phyloP scores from a whole-genome alignment of 2,797 vertebrate genomes.

The Sebastes diploproa region DNA sequence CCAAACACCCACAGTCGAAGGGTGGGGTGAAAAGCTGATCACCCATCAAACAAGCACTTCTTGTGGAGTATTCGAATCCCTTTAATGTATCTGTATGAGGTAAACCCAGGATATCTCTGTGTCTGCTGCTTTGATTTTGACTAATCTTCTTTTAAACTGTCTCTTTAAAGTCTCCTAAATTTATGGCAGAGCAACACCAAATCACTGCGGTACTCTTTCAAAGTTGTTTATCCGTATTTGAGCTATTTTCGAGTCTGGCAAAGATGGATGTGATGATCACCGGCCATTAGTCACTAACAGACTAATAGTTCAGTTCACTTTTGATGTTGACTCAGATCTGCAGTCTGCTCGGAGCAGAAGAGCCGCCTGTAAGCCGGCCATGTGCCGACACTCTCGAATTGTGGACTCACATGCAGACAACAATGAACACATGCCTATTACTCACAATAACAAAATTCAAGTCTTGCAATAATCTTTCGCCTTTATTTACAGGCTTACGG shows the following conservation, averaged over 20 bases:
- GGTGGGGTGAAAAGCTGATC: neutral
- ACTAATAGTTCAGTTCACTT: conserved; percentile 31
- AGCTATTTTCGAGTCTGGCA: conserved; percentile 1
- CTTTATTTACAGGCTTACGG: neutral
- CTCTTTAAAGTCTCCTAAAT: neutral
- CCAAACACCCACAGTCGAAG: neutral
- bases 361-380: conserved; percentile 12
- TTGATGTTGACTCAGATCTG: conserved; percentile 40
- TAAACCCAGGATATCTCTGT: neutral
- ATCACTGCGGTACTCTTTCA: neutral
- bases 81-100: neutral
- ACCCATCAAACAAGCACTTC: neutral
- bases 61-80: neutral
- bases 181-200: neutral
- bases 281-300: conserved; percentile 44
- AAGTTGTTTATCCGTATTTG: conserved; percentile 26
- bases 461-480: neutral
- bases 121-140: neutral
- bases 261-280: conserved; percentile 29
- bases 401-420: conserved; percentile 10
- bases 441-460: neutral
- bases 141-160: neutral
- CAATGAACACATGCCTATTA: conserved; percentile 12
- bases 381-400: neutral
- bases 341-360: conserved; percentile 45